These are phyloP conservation scores for Centruroides sculpturatus DNA, from an alignment of 1,140 invertebrate genomes.

Conservation along the genomic window DNA sequence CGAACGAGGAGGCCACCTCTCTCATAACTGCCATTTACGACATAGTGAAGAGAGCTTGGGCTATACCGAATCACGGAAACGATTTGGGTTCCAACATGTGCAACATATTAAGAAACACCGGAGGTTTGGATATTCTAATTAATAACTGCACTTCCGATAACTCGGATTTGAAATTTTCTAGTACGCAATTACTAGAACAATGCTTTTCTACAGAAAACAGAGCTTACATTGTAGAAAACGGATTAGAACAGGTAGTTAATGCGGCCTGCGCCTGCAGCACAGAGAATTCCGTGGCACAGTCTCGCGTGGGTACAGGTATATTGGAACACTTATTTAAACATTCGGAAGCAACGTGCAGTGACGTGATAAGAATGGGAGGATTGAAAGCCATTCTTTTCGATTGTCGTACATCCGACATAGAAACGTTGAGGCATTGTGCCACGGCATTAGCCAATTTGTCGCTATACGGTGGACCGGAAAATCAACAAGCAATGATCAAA, in stretches of 20 bases:
- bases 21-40: slow-evolving; percentile 26
- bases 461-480: slow-evolving; percentile 88
- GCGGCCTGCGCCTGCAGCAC: slow-evolving; percentile 54
- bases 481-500: slow-evolving; percentile 95
- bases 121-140: slow-evolving; percentile 83
- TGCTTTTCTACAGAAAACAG: slow-evolving; percentile 89
- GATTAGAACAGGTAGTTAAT: slow-evolving; percentile 60
- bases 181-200: slow-evolving; percentile 79
- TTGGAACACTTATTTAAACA: slow-evolving; percentile 96
- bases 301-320: slow-evolving; percentile 87
- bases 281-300: slow-evolving; percentile 35
- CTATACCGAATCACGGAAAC: slow-evolving; percentile 79
- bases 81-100: slow-evolving; percentile 48
- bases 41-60: slow-evolving; percentile 56
- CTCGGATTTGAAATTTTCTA: slow-evolving; percentile 60
- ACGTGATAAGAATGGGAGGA: slow-evolving; percentile 38
- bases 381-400: slow-evolving; percentile 73
- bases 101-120: slow-evolving; percentile 65
- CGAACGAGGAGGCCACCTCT: slow-evolving; percentile 7
- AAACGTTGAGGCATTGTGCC: slow-evolving; percentile 86
- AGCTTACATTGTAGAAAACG: slow-evolving; percentile 81
- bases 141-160: slow-evolving; percentile 51
- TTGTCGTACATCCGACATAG: slow-evolving; percentile 82
- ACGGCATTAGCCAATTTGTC: slow-evolving; percentile 93
- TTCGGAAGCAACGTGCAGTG: slow-evolving; percentile 83